phyloP scores from a whole-genome alignment of 2,888 invertebrate species.

The Ichneumoninae sp. region DNA sequence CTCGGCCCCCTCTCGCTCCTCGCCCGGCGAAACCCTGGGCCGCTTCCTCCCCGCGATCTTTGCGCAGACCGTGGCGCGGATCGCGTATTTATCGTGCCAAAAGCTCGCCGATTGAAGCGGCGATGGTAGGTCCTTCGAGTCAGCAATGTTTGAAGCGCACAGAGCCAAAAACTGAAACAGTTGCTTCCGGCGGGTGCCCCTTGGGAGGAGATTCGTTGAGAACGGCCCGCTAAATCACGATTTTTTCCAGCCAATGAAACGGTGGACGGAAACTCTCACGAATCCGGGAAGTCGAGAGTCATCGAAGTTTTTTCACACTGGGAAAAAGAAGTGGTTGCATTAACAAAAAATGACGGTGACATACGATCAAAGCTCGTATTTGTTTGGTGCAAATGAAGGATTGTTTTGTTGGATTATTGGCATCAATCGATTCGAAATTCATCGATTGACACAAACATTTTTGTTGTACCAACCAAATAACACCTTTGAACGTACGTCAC shows the following conservation, averaged over 20 bases:
- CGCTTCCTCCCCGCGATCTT: conserved; percentile 46
- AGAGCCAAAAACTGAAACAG: neutral
- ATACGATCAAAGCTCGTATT: too few relatives aligned
- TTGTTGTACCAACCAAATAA: too few relatives aligned
- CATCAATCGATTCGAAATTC: too few relatives aligned
- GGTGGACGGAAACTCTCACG: too few relatives aligned
- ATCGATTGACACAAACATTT: too few relatives aligned
- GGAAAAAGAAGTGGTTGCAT: too few relatives aligned
- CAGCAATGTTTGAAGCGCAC: neutral
- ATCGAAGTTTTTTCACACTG: too few relatives aligned
- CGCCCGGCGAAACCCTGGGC: conserved; percentile 6
- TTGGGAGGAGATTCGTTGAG: neutral
- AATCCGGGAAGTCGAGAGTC: too few relatives aligned
- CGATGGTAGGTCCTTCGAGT: neutral
- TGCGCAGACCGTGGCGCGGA: neutral
- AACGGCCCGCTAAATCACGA: neutral
- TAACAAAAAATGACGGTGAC: too few relatives aligned
- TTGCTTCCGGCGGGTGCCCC: neutral
- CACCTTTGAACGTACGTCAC: too few relatives aligned
- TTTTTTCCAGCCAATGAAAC: neutral
- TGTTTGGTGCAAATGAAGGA: too few relatives aligned
- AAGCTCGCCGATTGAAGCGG: neutral
- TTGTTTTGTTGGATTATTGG: too few relatives aligned
- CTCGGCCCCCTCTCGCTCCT: conserved; percentile 33
- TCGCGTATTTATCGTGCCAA: neutral